Base-by-base conservation (phyloP, 2,888 invertebrate species). In the Carabus problematicus region DNA sequence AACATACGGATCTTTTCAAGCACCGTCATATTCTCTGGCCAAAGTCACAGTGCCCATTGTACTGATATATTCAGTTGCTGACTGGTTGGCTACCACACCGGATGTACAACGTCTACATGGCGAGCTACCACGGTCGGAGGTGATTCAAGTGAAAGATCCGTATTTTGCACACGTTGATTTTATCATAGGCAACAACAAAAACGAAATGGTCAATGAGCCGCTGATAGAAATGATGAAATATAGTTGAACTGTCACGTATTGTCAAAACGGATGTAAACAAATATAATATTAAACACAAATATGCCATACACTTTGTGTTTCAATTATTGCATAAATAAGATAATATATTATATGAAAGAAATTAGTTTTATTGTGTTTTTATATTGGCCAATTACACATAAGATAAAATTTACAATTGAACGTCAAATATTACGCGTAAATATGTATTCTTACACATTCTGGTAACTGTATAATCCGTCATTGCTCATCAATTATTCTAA, bases 81-180 rank as follows among this genome's bases (percentile, higher is more conserved):
- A 60, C 7, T 60, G 60, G 60, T 60, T 60, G 8, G 3, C 60
- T 7, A 7, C 8, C 1, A 18, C 12, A 7, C 9, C 8, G 7
- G 60, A 60, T 45, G 45, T 60, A 18, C 11, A 14, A 18, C 16
- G 18, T 18, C 18, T 60, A 45, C 39, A 45, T 6, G 43, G 29
- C 1, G 29, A 60, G 7, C 18, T 60, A 16, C 18, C 43, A 19
- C 16, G 11, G 9, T 18, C 43, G n/a, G 8, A 14, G 3, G 1
- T 43, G 16, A 43, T 43, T n/a, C 1, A 16, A 60, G 60, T 60
- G 11, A 14, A 60, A 41, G 60, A 60, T 19, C 43, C 42, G 8
- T 16, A 60, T 1, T 60, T 60, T 60, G 9, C 7, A 1, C 60
- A 60, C 19, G 45, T 45, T 60, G 60, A 60, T 19, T 60, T 60